These are phyloP conservation scores for Tetanocera ferruginea DNA, from an alignment of 2,888 invertebrate species.

Conservation along the genomic window DNA sequence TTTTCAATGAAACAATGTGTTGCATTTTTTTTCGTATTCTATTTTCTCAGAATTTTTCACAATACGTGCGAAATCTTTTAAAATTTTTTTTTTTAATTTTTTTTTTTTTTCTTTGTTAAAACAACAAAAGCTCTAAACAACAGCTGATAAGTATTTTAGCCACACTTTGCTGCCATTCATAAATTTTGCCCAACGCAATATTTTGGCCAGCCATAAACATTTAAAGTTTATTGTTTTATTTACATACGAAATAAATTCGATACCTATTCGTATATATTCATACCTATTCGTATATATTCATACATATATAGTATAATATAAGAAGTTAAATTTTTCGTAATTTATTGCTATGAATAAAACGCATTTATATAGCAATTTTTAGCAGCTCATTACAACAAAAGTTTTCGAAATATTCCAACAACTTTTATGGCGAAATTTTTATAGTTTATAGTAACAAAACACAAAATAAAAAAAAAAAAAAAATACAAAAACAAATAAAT, in stretches of 20 bases:
- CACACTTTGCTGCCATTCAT: not conserved
- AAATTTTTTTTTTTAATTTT: not conserved
- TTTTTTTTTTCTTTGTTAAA: not conserved
- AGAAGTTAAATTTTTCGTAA: not conserved
- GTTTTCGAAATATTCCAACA: not conserved
- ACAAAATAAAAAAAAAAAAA: no score
- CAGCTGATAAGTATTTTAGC: not conserved
- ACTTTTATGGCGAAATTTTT: not conserved
- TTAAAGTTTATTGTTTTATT: not conserved
- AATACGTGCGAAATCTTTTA: not conserved
- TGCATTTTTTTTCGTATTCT: not conserved
- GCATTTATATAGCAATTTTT: not conserved
- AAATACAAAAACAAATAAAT: no score
- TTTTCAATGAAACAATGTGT: not conserved
- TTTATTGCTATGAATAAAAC: not conserved
- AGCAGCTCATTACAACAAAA: not conserved
- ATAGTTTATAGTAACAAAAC: not conserved
- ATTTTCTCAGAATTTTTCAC: not conserved
- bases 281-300: not conserved
- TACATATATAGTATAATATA: no score
- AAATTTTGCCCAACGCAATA: not conserved
- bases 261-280: not conserved
- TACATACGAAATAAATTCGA: not conserved
- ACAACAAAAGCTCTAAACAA: not conserved
- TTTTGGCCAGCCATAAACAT: not conserved